Evolutionary conservation across 2,888 invertebrate genomes (phyloP).

Genomic region (Linnaemya vulpina): DNA sequence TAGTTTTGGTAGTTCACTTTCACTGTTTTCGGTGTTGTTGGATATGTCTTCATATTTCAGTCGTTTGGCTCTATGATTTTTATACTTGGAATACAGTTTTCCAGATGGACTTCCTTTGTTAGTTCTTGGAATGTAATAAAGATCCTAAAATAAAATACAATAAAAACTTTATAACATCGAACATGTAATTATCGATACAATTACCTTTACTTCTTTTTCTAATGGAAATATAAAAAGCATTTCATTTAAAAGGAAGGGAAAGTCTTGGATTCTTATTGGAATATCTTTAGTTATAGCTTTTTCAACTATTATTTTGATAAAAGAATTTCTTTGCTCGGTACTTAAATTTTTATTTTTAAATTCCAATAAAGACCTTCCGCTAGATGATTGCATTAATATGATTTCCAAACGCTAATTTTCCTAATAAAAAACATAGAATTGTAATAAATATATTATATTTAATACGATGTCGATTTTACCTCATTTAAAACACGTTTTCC

Average conservation of each 20-base stretch:
- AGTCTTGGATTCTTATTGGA: background rate
- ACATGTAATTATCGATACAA: background rate
- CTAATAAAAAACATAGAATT: background rate
- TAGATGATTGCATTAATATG: background rate
- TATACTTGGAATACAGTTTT: background rate
- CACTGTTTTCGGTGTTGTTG: background rate
- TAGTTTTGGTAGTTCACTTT: background rate
- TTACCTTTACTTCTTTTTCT: background rate
- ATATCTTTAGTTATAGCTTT: background rate
- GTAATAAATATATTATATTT: background rate
- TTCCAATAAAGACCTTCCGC: background rate
- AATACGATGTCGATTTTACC: background rate
- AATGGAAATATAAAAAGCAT: background rate
- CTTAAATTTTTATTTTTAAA: background rate
- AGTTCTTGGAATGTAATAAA: conserved; percentile 3
- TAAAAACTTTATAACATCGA: background rate
- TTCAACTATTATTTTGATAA: background rate
- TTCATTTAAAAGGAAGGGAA: background rate
- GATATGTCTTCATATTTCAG: background rate
- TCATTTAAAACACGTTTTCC: background rate
- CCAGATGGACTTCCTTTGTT: conserved; percentile 4
- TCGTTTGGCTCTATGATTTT: background rate
- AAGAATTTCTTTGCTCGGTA: background rate
- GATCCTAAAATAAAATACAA: background rate
- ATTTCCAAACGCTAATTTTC: background rate